These are phyloP conservation scores for Drosophila repleta DNA, from an alignment of 1,140 invertebrate species.

Conservation along the genomic window DNA sequence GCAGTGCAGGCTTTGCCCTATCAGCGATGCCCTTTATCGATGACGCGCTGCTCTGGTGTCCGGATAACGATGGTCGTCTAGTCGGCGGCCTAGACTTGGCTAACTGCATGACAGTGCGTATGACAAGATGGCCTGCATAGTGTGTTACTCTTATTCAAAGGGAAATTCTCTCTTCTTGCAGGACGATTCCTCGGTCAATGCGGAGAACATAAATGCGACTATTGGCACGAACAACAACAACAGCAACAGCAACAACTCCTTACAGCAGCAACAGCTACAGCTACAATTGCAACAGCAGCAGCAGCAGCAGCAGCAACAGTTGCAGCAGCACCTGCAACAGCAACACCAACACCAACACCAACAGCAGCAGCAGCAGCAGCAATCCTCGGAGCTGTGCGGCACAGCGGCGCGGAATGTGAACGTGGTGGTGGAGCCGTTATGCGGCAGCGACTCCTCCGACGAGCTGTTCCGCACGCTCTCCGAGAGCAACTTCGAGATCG, in stretches of 20 bases:
- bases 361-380: conserved; percentile 17
- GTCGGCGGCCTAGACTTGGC: conserved; percentile 89
- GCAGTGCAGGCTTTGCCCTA: conserved; percentile 86
- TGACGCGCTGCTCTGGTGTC: conserved; percentile 95
- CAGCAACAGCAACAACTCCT: conserved; percentile 38
- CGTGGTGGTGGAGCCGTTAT: conserved; percentile 79
- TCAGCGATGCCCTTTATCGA: conserved; percentile 97
- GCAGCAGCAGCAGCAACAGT: conserved; percentile 28
- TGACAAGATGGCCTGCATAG: conserved; percentile 15
- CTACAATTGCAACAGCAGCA: conserved; percentile 14
- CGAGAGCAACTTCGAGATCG: conserved; percentile 85
- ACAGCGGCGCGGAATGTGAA: conserved; percentile 73
- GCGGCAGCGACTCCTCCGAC: conserved; percentile 80
- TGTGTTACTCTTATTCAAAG: conserved; percentile 59
- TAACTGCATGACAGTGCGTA: conserved; percentile 90
- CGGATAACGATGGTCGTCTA: conserved; percentile 95
- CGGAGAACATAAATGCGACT: conserved; percentile 62
- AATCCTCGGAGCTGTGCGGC: conserved; percentile 54
- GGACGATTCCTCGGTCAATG: conserved; percentile 73
- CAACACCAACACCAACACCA: conserved; percentile 9
- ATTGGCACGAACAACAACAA: conserved; percentile 81
- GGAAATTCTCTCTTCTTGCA: conserved; percentile 1
- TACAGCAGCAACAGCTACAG: conserved; percentile 11
- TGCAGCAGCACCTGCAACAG: conserved; percentile 18
- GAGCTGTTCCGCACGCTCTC: conserved; percentile 82